These are phyloP conservation scores for Acanthacorydalis orientalis DNA, from an alignment of 2,888 invertebrate genomes.

Conservation along the genomic window DNA sequence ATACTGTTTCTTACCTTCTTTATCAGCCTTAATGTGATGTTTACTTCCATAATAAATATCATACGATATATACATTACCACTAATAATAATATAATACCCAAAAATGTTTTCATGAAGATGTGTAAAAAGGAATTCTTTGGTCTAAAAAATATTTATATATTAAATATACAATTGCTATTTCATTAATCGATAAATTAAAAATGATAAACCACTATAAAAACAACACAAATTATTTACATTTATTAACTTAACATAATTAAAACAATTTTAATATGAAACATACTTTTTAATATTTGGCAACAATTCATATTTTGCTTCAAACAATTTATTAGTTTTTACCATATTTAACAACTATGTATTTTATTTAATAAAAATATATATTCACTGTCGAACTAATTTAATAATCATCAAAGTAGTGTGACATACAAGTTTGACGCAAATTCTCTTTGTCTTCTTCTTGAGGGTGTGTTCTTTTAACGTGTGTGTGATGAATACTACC, in stretches of 20 bases:
- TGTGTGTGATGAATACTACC: too few species aligned
- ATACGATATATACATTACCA: not conserved
- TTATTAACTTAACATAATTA: not conserved
- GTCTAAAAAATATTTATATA: not conserved
- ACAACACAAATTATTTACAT: not conserved
- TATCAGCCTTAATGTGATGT: too few species aligned
- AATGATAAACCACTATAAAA: not conserved
- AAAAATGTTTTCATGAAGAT: not conserved
- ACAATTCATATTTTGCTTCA: constrained; percentile 12
- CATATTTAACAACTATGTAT: too few species aligned
- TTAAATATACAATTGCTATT: too few species aligned
- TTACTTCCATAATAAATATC: not conserved
- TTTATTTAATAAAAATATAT: too few species aligned
- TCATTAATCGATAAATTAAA: not conserved
- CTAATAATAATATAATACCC: not conserved
- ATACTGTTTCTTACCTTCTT: too few species aligned
- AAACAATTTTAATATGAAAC: not conserved
- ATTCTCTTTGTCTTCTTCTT: too few species aligned
- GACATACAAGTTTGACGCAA: too few species aligned
- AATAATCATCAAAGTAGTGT: too few species aligned
- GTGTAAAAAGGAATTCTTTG: not conserved
- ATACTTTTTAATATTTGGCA: constrained; percentile 12
- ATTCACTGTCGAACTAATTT: too few species aligned
- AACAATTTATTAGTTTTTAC: constrained; percentile 5
- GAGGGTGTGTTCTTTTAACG: too few species aligned